Base-by-base conservation (phyloP, 2,797 vertebrate species). In the Macrochelys suwanniensis region DNA sequence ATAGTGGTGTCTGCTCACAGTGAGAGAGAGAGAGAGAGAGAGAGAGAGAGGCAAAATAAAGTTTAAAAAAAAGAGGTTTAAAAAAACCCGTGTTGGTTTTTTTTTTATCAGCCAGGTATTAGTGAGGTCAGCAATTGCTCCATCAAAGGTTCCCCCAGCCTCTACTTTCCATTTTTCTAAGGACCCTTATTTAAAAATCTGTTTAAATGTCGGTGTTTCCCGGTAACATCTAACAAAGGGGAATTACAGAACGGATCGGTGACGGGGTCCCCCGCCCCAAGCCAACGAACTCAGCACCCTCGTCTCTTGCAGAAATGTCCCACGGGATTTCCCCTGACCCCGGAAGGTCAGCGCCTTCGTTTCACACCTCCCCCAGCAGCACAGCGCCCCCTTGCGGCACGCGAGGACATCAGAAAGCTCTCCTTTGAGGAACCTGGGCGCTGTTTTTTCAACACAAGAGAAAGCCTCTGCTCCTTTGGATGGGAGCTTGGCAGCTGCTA, bases 1-100 rank as follows among this genome's bases (percentile, higher is more conserved):
- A 96, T 97, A 97, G 96, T 12, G 78, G 92, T 56, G 33, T 11
- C 84, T 82, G 42, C 93, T 95, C 89, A 2, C 76, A 3, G 9
- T 53, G 92, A 56, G 57, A 80, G 61, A n/a, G 56, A 89, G 25
- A 54, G 57, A 2, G 92, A 54, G 57, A 77, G 65, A n/a, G 51
- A 89, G 25, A 54, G 65, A 3, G 83, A 57, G 95, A 94, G 92
- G 94, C 80, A 76, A 88, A 95, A 84, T 17, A 21, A 13, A 49
- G 37, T 74, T 57, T n/a, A 76, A 45, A 82, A 89, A 89, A 42
- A 68, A 65, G 54, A 54, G 54, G 9, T 54, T 54, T 54, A 11
- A 54, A 54, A 54, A 54, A 54, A 4, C 21, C 54, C 85, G 80
- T 88, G 84, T 71, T 11, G 59, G 8, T 28, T 53, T 89, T 80